These are phyloP conservation scores for Crossaster papposus DNA, from an alignment of 53 echinoderm and acorn worm species.

Conservation along the genomic window DNA sequence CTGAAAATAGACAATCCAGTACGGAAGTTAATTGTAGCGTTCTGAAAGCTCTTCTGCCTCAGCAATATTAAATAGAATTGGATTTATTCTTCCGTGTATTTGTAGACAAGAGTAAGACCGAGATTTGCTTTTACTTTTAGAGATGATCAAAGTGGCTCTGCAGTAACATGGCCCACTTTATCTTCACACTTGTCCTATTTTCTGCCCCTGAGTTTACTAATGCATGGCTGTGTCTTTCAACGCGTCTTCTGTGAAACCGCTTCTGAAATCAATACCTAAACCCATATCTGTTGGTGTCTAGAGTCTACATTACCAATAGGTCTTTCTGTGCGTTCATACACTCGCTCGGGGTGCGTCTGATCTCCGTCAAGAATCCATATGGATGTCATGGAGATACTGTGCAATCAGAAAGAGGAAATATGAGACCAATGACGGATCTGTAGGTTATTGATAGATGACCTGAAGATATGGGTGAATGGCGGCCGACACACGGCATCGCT, in stretches of 20 bases:
- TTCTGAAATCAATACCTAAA: conserved; percentile 5
- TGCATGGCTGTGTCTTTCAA: neutral
- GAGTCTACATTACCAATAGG: neutral
- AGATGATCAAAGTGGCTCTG: neutral
- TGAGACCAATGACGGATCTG: conserved; percentile 3
- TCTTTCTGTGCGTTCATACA: neutral
- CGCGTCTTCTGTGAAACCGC: neutral
- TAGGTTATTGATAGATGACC: conserved; percentile 9
- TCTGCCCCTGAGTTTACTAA: neutral
- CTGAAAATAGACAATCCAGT: no score
- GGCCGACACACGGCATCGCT: conserved; percentile 4
- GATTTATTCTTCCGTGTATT: no score
- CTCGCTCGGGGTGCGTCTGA: neutral
- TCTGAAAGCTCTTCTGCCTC: no score
- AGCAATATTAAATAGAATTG: no score
- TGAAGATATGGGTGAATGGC: neutral
- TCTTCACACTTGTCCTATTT: neutral
- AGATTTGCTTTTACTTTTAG: no score
- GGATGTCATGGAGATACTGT: conserved; percentile 4
- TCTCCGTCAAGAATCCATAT: neutral
- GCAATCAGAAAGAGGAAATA: conserved; percentile 27
- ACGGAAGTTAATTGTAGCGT: no score
- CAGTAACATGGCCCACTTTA: neutral
- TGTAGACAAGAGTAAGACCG: no score
- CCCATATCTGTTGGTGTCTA: neutral